Conservation (phyloP, 1,140 invertebrate species). For the Aphelinus atriplicis region DNA sequence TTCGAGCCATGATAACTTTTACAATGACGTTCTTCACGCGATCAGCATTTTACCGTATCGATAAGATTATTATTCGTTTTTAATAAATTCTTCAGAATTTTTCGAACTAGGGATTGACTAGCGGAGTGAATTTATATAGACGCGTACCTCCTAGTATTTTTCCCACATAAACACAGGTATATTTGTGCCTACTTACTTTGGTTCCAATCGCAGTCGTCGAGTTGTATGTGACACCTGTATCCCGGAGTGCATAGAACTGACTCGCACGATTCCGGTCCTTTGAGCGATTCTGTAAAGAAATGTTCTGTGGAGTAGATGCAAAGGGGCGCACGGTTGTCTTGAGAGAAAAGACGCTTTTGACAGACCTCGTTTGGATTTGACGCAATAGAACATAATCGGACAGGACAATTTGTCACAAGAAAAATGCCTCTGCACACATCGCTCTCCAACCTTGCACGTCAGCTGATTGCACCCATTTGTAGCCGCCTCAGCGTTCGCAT, state of each 20-base stretch:
- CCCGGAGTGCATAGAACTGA: conserved; percentile 49
- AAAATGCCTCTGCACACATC: conserved; percentile 52
- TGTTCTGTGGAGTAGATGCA: not conserved
- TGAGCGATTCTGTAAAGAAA: conserved; percentile 49
- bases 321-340: not conserved
- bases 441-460: conserved; percentile 43
- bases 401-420: conserved; percentile 52
- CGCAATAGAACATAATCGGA: conserved; percentile 54
- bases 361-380: conserved; percentile 49
- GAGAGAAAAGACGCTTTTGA: too few species aligned
- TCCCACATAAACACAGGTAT: too few species aligned
- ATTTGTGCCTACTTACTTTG: conserved; percentile 42
- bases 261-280: conserved; percentile 50
- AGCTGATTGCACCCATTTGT: conserved; percentile 43
- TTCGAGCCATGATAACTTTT: too few species aligned
- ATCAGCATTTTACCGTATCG: too few species aligned
- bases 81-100: too few species aligned
- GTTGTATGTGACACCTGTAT: conserved; percentile 48
- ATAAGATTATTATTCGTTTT: too few species aligned
- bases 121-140: too few species aligned
- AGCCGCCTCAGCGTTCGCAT: not conserved
- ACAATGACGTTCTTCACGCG: too few species aligned
- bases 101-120: too few species aligned
- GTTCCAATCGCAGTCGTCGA: conserved; percentile 49
- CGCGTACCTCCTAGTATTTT: too few species aligned